Evolutionary conservation across 30 jellyfish, hydroid and myxozoan species (phyloP).

Genomic region (Phacellophora camtschatica): DNA sequence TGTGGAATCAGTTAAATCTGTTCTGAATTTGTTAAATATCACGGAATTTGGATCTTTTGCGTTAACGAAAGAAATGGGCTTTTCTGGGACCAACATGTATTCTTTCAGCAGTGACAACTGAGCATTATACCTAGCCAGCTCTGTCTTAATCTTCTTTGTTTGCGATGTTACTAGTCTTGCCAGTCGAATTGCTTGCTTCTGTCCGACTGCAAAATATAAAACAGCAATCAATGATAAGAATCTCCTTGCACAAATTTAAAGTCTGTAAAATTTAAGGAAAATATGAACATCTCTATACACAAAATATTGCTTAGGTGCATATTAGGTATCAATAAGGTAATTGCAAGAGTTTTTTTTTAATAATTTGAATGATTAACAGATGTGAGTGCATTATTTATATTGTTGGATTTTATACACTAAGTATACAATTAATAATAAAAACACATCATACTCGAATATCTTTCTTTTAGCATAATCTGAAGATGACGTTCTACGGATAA

Average conservation of each 20-base stretch:
- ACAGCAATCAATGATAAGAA: too few relatives aligned
- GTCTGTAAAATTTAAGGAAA: too few relatives aligned
- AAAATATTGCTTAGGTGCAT: too few relatives aligned
- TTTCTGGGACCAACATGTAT: neutral
- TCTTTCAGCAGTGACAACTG: neutral
- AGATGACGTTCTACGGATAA: constrained; percentile 10
- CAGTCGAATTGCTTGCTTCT: neutral
- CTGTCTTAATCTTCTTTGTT: neutral
- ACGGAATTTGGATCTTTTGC: neutral
- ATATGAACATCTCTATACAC: too few relatives aligned
- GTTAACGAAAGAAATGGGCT: neutral
- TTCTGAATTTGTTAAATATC: neutral
- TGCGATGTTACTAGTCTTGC: neutral
- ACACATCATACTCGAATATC: neutral
- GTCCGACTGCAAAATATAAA: neutral
- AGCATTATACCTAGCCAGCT: neutral
- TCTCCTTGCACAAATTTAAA: too few relatives aligned
- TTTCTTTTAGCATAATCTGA: neutral
- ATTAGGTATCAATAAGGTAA: too few relatives aligned
- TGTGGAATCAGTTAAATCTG: neutral
- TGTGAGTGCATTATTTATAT: too few relatives aligned
- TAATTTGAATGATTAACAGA: too few relatives aligned
- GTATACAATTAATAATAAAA: neutral
- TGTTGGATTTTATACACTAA: too few relatives aligned
- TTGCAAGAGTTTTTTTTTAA: too few relatives aligned